Percentiles rank a stretch among this genome's conserved stretches.
These are phyloP conservation scores for Ornithorhynchus anatinus DNA, from an alignment of 2,113 vertebrate genomes.

Conservation along the genomic window DNA sequence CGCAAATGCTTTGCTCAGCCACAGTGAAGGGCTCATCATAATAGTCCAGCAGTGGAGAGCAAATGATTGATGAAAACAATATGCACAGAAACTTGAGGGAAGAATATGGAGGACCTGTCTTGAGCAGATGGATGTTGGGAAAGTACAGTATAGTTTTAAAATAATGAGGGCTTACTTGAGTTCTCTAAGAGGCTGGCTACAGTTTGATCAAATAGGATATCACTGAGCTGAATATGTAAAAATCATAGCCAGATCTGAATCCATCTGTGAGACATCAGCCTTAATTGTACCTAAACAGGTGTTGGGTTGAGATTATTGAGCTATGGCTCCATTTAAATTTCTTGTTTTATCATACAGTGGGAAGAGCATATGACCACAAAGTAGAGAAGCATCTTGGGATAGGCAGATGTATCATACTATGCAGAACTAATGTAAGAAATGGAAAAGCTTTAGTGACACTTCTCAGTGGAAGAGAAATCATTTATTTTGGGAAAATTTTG, in stretches of 20 bases:
- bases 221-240: neutral
- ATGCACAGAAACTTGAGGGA: neutral
- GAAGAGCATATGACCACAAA: too few relatives aligned
- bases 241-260: neutral
- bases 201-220: neutral
- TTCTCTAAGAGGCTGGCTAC: neutral
- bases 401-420: too few relatives aligned
- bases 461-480: too few relatives aligned
- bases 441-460: too few relatives aligned
- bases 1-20: too few relatives aligned
- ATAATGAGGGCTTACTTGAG: neutral
- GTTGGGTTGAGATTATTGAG: neutral
- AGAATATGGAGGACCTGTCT: neutral
- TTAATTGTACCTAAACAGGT: neutral
- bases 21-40: too few relatives aligned
- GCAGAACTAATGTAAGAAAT: too few relatives aligned
- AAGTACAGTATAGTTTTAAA: constrained; percentile 6
- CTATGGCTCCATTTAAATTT: neutral
- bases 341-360: too few relatives aligned
- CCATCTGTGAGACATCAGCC: neutral
- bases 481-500: too few relatives aligned
- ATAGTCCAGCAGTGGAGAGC: too few relatives aligned
- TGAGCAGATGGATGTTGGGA: neutral
- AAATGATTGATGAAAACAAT: too few relatives aligned
- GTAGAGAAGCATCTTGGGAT: too few relatives aligned